A percentile compares a stretch with the other conserved stretches of the same genome.
phyloP scores from a whole-genome alignment of 2,113 vertebrate species.

The Baryphthengus martii region DNA sequence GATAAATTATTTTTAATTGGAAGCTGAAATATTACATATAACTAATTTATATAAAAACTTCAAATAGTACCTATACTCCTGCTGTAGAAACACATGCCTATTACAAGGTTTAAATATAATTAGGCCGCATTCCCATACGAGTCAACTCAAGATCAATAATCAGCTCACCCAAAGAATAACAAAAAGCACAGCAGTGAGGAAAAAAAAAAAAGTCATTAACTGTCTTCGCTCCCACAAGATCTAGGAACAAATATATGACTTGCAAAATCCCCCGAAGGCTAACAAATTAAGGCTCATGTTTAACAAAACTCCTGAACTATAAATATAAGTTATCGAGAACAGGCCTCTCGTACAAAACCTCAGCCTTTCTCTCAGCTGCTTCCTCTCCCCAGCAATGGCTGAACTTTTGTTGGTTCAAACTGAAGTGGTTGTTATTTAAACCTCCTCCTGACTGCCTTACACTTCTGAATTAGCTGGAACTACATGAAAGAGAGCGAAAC shows the following conservation, averaged over 20 bases:
- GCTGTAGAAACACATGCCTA: not conserved
- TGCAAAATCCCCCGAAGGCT: not conserved
- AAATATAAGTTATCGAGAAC: not conserved
- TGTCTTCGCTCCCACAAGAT: not conserved
- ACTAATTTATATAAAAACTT: not conserved
- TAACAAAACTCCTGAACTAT: constrained; percentile 28
- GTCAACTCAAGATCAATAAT: not conserved
- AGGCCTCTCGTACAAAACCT: not conserved
- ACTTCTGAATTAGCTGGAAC: not conserved
- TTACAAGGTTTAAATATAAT: not conserved
- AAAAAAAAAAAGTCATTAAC: not conserved
- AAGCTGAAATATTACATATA: not conserved
- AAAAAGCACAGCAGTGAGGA: not conserved
- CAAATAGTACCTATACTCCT: not conserved
- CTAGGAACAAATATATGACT: not conserved
- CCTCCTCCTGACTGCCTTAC: not conserved
- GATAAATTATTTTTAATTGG: not conserved
- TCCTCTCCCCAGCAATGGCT: not conserved
- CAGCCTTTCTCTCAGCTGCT: not conserved
- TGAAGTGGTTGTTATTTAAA: not conserved
- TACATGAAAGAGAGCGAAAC: not conserved
- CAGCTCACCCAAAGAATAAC: not conserved
- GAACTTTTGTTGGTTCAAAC: not conserved
- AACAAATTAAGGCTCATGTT: constrained; percentile 17
- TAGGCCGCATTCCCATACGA: not conserved